A percentile compares a stretch with the other conserved stretches of the same genome.
phyloP scores from a whole-genome alignment of 2,113 vertebrate genomes.

The human (Homo sapiens) region DNA sequence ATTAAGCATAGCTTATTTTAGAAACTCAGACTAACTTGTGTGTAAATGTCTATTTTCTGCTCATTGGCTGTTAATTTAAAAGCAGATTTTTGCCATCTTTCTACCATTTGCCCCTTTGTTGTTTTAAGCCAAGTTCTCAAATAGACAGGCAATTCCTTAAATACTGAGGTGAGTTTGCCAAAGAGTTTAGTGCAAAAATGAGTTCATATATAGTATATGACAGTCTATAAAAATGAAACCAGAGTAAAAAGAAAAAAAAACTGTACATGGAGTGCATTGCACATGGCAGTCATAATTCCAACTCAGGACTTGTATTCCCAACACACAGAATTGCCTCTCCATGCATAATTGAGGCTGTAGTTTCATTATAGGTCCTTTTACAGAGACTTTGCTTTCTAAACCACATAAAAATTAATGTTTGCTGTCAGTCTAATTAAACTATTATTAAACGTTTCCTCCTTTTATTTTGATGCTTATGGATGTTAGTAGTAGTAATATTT shows the following conservation, averaged over 20 bases:
- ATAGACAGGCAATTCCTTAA: conserved; percentile 72
- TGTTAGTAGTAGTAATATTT: not conserved
- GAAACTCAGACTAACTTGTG: not conserved
- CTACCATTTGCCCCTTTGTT: conserved; percentile 72
- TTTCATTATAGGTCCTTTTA: conserved; percentile 26
- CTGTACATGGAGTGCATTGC: not conserved
- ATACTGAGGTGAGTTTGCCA: conserved; percentile 61
- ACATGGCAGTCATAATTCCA: conserved; percentile 57
- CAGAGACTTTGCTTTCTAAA: conserved; percentile 39
- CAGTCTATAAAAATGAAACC: conserved; percentile 64
- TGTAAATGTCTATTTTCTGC: conserved; percentile 48
- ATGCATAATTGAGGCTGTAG: not conserved
- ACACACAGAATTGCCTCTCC: conserved; percentile 10
- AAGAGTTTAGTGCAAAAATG: conserved; percentile 63
- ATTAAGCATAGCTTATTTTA: conserved; percentile 58
- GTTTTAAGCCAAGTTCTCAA: conserved; percentile 74
- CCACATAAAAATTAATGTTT: conserved; percentile 12
- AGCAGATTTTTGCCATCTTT: conserved; percentile 63
- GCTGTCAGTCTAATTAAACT: not conserved
- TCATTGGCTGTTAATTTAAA: conserved; percentile 61
- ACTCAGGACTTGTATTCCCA: not conserved
- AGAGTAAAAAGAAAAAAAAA: conserved; percentile 48
- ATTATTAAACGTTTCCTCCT: not conserved
- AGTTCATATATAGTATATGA: conserved; percentile 43
- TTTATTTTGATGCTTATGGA: conserved; percentile 3